Conservation (phyloP, 2,888 invertebrate genomes). For the Dasysyrphus albostriatus region DNA sequence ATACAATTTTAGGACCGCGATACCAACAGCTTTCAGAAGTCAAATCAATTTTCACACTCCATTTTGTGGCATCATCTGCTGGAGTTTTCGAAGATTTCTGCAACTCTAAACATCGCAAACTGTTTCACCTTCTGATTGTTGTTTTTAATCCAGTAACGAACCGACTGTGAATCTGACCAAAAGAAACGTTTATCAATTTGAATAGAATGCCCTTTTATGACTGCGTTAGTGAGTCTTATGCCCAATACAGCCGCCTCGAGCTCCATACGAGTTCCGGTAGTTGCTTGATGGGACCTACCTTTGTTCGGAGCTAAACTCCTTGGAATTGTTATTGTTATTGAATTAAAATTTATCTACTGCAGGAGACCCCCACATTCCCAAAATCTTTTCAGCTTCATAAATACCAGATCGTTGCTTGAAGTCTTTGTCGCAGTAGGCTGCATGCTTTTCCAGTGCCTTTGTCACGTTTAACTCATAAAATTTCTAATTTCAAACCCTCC, state of each 20-base stretch:
- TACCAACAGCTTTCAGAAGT: conserved; percentile 23
- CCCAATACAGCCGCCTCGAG: background rate
- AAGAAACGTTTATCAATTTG: background rate
- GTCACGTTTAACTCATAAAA: too few relatives aligned
- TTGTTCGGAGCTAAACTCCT: too few relatives aligned
- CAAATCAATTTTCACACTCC: conserved; percentile 5
- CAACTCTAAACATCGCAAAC: conserved; percentile 2
- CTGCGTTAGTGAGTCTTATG: background rate
- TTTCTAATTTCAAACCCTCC: too few relatives aligned
- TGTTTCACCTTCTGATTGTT: conserved; percentile 10
- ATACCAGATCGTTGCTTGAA: too few relatives aligned
- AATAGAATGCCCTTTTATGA: background rate
- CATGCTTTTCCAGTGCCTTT: too few relatives aligned
- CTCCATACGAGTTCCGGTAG: conserved; percentile 8
- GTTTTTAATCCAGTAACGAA: conserved; percentile 34
- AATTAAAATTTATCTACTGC: too few relatives aligned
- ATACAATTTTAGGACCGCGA: conserved; percentile 6
- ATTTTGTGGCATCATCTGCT: conserved; percentile 40
- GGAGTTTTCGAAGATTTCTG: conserved; percentile 23
- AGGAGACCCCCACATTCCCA: too few relatives aligned
- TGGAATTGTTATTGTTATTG: too few relatives aligned
- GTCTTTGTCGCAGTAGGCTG: too few relatives aligned
- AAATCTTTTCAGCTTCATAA: too few relatives aligned
- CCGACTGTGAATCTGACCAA: conserved; percentile 13
- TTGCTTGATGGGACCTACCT: conserved; percentile 4